Conservation (phyloP, 1,140 invertebrate genomes). For the Calephelis nemesis region DNA sequence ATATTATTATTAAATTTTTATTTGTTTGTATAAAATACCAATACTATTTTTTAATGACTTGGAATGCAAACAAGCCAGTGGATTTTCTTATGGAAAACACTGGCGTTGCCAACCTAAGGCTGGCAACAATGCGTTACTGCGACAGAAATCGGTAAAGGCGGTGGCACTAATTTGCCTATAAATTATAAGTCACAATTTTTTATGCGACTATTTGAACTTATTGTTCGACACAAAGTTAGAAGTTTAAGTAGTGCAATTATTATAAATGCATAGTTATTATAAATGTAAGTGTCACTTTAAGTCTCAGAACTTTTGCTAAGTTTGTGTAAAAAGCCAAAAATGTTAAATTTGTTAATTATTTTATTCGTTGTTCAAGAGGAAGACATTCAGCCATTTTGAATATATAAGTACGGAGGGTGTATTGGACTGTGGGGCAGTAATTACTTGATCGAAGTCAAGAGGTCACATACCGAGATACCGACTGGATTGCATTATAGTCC, state of each 20-base stretch:
- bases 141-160: too few species aligned
- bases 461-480: constrained; percentile 67
- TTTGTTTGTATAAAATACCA: constrained; percentile 30
- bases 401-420: constrained; percentile 57
- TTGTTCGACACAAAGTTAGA: too few species aligned
- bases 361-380: constrained; percentile 54
- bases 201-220: too few species aligned
- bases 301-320: too few species aligned
- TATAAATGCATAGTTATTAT: too few species aligned
- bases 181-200: too few species aligned
- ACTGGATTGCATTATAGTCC: constrained; percentile 53
- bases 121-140: too few species aligned
- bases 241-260: too few species aligned
- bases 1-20: constrained; percentile 24
- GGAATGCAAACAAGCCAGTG: background rate
- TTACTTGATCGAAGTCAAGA: constrained; percentile 78
- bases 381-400: constrained; percentile 68
- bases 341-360: constrained; percentile 32
- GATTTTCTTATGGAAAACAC: too few species aligned
- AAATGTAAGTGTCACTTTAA: too few species aligned
- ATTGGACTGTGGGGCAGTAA: constrained; percentile 71
- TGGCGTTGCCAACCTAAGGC: too few species aligned
- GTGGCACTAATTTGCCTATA: too few species aligned
- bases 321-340: background rate
- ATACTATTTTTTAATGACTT: constrained; percentile 2